These are phyloP conservation scores for Nemoura dubitans DNA, from an alignment of 2,888 invertebrate genomes.

Conservation along the genomic window DNA sequence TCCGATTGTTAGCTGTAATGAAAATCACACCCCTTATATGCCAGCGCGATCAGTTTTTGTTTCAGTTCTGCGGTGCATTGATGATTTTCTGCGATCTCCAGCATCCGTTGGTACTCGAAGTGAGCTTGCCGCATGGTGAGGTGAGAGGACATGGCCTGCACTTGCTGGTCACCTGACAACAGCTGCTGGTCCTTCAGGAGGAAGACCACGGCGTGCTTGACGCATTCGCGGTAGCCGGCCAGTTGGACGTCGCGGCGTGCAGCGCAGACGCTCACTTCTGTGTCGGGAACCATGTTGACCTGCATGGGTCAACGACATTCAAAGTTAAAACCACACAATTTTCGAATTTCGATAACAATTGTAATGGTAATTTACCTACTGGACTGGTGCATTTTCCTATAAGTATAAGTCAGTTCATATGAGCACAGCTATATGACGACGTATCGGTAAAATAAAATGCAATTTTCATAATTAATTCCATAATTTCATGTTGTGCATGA, in stretches of 20 bases:
- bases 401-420: no score
- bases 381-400: no score
- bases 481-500: no score
- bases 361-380: no score
- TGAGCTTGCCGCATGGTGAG: conserved; percentile 28
- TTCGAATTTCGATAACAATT: no score
- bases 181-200: conserved; percentile 13
- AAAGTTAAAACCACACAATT: not conserved
- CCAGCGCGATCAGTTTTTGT: conserved; percentile 17
- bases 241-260: conserved; percentile 22
- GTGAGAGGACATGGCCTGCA: not conserved
- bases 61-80: not conserved
- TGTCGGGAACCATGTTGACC: conserved; percentile 39
- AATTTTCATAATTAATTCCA: no score
- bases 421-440: no score
- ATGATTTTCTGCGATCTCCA: not conserved
- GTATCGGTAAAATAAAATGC: no score
- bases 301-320: not conserved
- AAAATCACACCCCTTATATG: conserved; percentile 43
- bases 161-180: not conserved
- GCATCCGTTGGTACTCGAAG: conserved; percentile 32
- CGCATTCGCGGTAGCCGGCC: conserved; percentile 38
- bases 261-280: not conserved
- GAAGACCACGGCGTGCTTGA: conserved; percentile 22
- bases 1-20: not conserved